phyloP scores from a whole-genome alignment of 2,113 vertebrate species.

The Nymphicus hollandicus region DNA sequence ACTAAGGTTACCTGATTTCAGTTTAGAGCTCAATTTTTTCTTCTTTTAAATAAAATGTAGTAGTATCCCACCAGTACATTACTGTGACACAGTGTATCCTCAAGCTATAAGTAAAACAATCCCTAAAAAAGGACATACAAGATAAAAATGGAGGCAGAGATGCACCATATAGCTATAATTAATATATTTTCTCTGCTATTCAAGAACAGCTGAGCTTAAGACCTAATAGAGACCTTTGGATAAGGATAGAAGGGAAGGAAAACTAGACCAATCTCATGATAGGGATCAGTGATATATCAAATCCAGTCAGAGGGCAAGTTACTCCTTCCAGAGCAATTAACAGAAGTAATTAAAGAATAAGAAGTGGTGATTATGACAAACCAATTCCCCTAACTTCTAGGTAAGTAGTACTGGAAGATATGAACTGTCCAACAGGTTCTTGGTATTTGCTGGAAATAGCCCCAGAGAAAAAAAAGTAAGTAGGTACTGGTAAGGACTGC shows the following conservation, averaged over 20 bases:
- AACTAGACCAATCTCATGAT: not conserved
- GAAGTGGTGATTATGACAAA: not conserved
- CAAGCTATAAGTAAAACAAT: not conserved
- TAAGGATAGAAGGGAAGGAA: not conserved
- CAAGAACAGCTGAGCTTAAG: not conserved
- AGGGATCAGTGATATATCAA: not conserved
- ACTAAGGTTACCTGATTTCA: not conserved
- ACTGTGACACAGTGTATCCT: not conserved
- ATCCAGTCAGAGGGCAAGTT: not conserved
- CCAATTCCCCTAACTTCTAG: rapidly evolving
- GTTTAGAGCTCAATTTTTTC: not conserved
- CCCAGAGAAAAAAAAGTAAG: not conserved
- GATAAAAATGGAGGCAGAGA: not conserved
- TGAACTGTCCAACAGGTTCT: not conserved
- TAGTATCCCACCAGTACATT: not conserved
- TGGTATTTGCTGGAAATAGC: not conserved
- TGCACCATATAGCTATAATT: not conserved
- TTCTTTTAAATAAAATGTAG: not conserved
- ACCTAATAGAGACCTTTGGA: not conserved
- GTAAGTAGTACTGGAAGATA: not conserved
- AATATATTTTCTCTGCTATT: not conserved
- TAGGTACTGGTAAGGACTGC: not conserved
- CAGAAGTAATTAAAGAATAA: not conserved
- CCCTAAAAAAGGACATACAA: not conserved
- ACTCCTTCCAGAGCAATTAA: not conserved